These are phyloP conservation scores for Halcyon chelicuti DNA, from an alignment of 2,797 vertebrate genomes.

Conservation along the genomic window DNA sequence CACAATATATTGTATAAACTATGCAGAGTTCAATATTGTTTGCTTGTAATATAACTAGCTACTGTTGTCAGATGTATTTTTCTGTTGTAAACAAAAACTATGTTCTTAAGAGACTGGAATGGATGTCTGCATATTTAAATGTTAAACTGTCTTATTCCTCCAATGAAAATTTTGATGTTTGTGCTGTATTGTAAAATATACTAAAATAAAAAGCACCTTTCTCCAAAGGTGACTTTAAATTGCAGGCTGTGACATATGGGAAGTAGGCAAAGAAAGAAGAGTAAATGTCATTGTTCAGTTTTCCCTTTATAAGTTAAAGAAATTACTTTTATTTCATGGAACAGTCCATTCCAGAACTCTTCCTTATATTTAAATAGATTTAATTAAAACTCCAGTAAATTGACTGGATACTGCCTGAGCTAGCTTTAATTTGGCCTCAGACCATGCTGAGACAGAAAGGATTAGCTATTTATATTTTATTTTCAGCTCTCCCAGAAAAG, in stretches of 20 bases:
- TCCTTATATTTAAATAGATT: conserved; percentile 1
- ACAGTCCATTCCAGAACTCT: conserved; percentile 1
- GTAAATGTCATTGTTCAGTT: conserved; percentile 87
- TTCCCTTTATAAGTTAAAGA: conserved; percentile 94
- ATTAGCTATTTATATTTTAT: not conserved
- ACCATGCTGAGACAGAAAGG: not conserved
- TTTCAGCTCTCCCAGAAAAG: not conserved
- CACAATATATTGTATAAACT: conserved; percentile 95
- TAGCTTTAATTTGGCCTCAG: not conserved
- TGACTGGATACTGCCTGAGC: not conserved
- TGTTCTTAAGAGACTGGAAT: conserved; percentile 88
- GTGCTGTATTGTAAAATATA: conserved; percentile 82
- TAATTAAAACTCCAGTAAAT: not conserved
- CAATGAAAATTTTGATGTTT: conserved; percentile 80
- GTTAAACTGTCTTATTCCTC: conserved; percentile 84
- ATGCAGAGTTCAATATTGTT: conserved; percentile 94
- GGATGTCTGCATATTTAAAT: conserved; percentile 86
- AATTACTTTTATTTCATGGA: conserved; percentile 92
- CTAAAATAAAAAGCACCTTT: conserved; percentile 80
- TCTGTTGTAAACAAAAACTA: conserved; percentile 91
- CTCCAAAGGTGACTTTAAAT: conserved; percentile 82
- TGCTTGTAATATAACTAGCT: conserved; percentile 92
- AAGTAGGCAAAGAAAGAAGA: conserved; percentile 80
- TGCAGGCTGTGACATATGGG: conserved; percentile 79
- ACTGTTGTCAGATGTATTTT: conserved; percentile 93